phyloP scores from a whole-genome alignment of 1,140 invertebrate genomes.

The Paralvinella palmiformis region DNA sequence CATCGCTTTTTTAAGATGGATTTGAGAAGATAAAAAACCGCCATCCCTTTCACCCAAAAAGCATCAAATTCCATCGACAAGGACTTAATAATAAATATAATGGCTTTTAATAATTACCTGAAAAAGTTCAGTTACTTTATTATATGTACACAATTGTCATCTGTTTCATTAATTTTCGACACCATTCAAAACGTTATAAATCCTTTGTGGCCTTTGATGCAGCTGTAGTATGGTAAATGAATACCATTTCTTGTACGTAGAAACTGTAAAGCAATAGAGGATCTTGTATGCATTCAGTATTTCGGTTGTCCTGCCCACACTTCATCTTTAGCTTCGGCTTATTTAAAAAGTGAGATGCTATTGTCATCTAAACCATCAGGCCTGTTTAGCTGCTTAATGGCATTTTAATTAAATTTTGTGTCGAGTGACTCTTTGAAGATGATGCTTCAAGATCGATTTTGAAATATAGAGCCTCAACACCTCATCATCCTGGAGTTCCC shows the following conservation, averaged over 20 bases:
- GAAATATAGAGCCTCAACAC: neutral
- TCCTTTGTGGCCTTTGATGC: constrained; percentile 13
- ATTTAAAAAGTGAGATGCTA: constrained; percentile 26
- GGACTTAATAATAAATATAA: constrained; percentile 25
- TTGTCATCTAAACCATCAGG: constrained; percentile 18
- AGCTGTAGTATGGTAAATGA: constrained; percentile 11
- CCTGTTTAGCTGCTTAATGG: constrained; percentile 12
- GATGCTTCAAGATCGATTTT: neutral
- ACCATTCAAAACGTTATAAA: neutral
- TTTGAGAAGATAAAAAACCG: constrained; percentile 11
- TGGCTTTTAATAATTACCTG: constrained; percentile 26
- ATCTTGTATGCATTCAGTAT: constrained; percentile 30
- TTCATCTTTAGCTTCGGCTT: constrained; percentile 11
- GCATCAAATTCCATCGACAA: constrained; percentile 22
- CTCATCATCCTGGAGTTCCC: neutral
- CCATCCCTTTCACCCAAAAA: neutral
- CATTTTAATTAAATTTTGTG: constrained; percentile 8
- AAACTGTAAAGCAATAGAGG: constrained; percentile 15
- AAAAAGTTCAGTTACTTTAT: too few relatives aligned
- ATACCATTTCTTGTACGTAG: constrained; percentile 22
- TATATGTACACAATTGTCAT: too few relatives aligned
- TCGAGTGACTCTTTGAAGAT: constrained; percentile 26
- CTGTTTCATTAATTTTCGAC: too few relatives aligned
- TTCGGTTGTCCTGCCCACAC: constrained; percentile 23
- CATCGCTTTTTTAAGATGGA: constrained; percentile 22